Conservation (phyloP, 2,888 invertebrate species). For the Sipha maydis region DNA sequence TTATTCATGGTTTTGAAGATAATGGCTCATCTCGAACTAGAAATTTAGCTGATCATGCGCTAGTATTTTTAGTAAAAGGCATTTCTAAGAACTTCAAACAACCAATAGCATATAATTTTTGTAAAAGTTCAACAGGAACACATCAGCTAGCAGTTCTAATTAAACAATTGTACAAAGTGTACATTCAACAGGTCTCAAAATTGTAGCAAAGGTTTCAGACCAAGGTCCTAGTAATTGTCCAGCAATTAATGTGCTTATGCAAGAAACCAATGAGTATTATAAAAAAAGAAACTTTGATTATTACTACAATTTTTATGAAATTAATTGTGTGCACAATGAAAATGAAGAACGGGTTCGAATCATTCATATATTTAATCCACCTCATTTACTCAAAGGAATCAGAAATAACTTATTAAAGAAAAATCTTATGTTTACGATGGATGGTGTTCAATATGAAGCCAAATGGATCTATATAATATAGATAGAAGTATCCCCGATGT, state of each 20-base stretch:
- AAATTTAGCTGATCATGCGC: slow-evolving; percentile 64
- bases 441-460: background rate
- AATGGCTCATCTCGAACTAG: slow-evolving; percentile 63
- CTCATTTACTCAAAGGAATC: too few relatives aligned
- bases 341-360: too few relatives aligned
- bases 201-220: slow-evolving; percentile 64
- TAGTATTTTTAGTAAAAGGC: slow-evolving; percentile 65
- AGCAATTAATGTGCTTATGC: slow-evolving; percentile 11
- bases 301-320: slow-evolving; percentile 1
- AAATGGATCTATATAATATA: background rate
- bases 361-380: too few relatives aligned
- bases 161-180: slow-evolving; percentile 43
- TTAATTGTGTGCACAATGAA: background rate
- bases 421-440: background rate
- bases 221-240: slow-evolving; percentile 50
- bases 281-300: background rate
- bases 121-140: slow-evolving; percentile 59
- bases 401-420: too few relatives aligned
- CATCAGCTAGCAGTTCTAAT: slow-evolving; percentile 50
- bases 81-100: slow-evolving; percentile 64
- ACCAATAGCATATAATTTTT: slow-evolving; percentile 64
- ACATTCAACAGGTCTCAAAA: slow-evolving; percentile 62
- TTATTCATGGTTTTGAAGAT: slow-evolving; percentile 65
- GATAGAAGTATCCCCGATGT: background rate
- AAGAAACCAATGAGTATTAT: slow-evolving; percentile 12